Conservation (phyloP, 2,797 vertebrate genomes). For the Eutrigla gurnardus region DNA sequence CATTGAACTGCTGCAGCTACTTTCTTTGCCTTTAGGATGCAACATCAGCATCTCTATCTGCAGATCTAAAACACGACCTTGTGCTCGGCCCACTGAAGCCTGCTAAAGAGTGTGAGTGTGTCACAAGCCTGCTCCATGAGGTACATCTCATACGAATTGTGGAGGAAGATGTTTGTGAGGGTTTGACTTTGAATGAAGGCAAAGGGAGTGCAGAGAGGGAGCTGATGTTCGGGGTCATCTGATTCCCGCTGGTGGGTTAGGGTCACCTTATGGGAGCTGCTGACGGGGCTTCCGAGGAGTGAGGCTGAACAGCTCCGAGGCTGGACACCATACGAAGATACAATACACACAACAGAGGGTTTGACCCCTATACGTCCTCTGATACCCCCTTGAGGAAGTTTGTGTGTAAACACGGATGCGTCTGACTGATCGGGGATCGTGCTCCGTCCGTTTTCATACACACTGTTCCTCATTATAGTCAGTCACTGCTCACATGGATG, state of each 20-base stretch:
- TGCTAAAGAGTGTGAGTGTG: conserved; percentile 7
- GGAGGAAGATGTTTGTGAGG: conserved; percentile 37
- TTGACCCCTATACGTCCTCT: conserved; percentile 55
- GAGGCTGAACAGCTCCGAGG: conserved; percentile 24
- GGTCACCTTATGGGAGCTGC: conserved; percentile 59
- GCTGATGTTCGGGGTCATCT: conserved; percentile 36
- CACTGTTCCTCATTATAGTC: conserved; percentile 8
- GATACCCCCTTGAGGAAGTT: conserved; percentile 49
- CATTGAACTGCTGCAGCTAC: neutral
- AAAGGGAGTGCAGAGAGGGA: conserved; percentile 34
- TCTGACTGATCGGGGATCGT: conserved; percentile 39
- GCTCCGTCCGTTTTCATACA: neutral
- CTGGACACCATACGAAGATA: conserved; percentile 43
- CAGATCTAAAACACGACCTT: neutral
- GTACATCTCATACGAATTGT: conserved; percentile 34
- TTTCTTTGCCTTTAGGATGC: neutral
- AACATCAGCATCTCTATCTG: neutral
- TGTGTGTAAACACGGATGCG: conserved; percentile 61
- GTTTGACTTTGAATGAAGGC: conserved; percentile 45
- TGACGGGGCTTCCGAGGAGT: conserved; percentile 43
- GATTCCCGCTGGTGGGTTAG: conserved; percentile 52
- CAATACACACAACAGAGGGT: conserved; percentile 28
- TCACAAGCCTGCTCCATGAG: conserved; percentile 18
- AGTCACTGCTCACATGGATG: conserved; percentile 23
- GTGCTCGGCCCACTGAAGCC: neutral